Percentiles rank a stretch among this genome's conserved stretches.
phyloP scores from a whole-genome alignment of 2,797 vertebrate species.

The Allobates femoralis region DNA sequence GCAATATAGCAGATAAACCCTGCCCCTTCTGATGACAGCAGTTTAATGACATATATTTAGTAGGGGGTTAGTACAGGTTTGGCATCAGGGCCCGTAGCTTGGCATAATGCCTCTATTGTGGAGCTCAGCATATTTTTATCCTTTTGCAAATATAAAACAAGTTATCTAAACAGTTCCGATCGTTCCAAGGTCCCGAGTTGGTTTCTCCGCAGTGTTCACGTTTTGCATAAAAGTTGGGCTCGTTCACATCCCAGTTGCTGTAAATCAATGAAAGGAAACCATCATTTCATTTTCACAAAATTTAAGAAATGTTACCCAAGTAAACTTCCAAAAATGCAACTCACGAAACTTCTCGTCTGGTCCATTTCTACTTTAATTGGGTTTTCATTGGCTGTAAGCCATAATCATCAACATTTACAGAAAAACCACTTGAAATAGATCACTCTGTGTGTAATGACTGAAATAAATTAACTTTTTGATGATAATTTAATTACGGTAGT shows the following conservation, averaged over 20 bases:
- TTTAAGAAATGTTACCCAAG: not conserved
- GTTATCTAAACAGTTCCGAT: not conserved
- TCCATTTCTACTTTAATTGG: not conserved
- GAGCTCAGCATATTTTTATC: conserved; percentile 10
- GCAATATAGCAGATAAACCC: too few species aligned
- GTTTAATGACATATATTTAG: too few species aligned
- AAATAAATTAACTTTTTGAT: too few species aligned
- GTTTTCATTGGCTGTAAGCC: too few species aligned
- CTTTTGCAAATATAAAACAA: conserved; percentile 32
- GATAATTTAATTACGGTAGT: too few species aligned
- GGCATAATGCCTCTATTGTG: not conserved
- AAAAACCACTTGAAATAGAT: too few species aligned
- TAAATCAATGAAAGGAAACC: not conserved
- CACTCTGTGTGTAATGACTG: too few species aligned
- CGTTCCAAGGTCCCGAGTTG: conserved; percentile 35
- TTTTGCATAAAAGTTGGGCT: not conserved
- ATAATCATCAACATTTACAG: too few species aligned
- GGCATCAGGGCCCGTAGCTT: not conserved
- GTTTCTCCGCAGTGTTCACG: conserved; percentile 33
- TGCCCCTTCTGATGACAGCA: too few species aligned
- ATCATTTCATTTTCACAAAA: not conserved
- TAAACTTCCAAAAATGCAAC: not conserved
- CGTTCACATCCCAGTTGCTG: conserved; percentile 26
- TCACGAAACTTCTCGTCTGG: not conserved
- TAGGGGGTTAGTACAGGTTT: not conserved